phyloP scores from a whole-genome alignment of 37 sponge, comb jelly and placozoan species.

The Haliclona indistincta region DNA sequence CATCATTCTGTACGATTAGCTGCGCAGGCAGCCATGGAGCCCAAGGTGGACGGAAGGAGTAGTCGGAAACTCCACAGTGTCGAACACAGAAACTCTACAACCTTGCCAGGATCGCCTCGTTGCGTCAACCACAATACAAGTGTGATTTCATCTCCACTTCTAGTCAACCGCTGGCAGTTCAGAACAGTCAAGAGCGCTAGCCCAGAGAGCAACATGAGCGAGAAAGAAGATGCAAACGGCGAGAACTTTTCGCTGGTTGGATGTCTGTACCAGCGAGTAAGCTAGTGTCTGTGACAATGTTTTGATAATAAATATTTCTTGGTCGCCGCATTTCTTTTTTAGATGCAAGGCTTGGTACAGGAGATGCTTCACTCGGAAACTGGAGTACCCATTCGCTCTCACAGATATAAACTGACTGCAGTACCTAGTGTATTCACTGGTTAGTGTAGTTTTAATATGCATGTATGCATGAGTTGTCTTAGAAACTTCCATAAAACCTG shows the following conservation, averaged over 20 bases:
- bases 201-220: not conserved
- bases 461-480: not conserved
- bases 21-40: too few relatives aligned
- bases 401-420: constrained; percentile 48
- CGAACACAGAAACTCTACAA: too few relatives aligned
- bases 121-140: too few relatives aligned
- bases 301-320: too few relatives aligned
- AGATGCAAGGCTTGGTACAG: constrained; percentile 61
- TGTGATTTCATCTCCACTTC: not conserved
- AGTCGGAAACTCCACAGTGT: too few relatives aligned
- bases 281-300: too few relatives aligned
- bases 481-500: too few relatives aligned
- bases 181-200: not conserved
- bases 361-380: constrained; percentile 60
- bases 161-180: not conserved
- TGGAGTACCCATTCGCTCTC: constrained; percentile 55
- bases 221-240: not conserved
- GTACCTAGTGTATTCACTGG: constrained; percentile 65
- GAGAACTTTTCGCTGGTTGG: not conserved
- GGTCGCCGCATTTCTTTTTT: not conserved
- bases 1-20: too few relatives aligned
- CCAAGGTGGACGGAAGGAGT: too few relatives aligned
- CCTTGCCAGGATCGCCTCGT: too few relatives aligned
- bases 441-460: too few relatives aligned
- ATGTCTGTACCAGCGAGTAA: too few relatives aligned